phyloP scores from a whole-genome alignment of 2,797 vertebrate species.

The Pseudochaenichthys georgianus region DNA sequence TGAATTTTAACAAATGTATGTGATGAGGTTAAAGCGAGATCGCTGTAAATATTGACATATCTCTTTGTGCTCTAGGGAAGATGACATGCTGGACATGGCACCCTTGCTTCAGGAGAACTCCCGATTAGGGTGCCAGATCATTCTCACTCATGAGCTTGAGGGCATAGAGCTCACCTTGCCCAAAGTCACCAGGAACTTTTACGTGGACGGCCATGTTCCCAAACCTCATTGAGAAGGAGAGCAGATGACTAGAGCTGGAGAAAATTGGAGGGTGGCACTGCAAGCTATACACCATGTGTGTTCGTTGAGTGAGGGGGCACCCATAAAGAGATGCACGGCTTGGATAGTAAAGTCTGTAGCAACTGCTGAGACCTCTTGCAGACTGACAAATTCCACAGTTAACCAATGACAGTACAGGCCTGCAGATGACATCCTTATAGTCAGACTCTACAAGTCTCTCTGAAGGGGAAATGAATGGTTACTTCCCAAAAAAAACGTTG shows the following conservation, averaged over 20 bases:
- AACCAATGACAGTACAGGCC: conserved; percentile 28
- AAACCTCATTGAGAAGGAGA: conserved; percentile 88
- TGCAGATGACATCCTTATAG: conserved; percentile 22
- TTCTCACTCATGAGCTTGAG: conserved; percentile 87
- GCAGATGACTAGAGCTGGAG: background rate
- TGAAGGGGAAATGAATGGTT: conserved; percentile 53
- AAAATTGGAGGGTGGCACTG: background rate
- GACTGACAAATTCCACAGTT: conserved; percentile 40
- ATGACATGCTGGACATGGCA: conserved; percentile 96
- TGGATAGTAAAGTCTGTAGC: conserved; percentile 32
- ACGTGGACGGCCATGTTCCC: conserved; percentile 93
- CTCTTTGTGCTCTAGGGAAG: conserved; percentile 84
- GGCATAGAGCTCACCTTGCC: conserved; percentile 91
- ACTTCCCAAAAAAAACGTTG: conserved; percentile 23
- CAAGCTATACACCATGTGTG: background rate
- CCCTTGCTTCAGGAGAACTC: conserved; percentile 93
- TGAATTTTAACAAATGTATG: background rate
- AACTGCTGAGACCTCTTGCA: conserved; percentile 30
- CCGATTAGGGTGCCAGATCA: conserved; percentile 91
- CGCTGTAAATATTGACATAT: conserved; percentile 9
- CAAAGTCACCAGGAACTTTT: conserved; percentile 95
- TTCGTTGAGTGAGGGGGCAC: conserved; percentile 33
- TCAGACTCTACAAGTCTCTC: conserved; percentile 17
- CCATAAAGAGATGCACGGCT: conserved; percentile 27
- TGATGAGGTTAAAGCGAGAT: background rate